These are phyloP conservation scores for Chamaetylas fuelleborni DNA, from an alignment of 2,113 vertebrate species.

Conservation along the genomic window DNA sequence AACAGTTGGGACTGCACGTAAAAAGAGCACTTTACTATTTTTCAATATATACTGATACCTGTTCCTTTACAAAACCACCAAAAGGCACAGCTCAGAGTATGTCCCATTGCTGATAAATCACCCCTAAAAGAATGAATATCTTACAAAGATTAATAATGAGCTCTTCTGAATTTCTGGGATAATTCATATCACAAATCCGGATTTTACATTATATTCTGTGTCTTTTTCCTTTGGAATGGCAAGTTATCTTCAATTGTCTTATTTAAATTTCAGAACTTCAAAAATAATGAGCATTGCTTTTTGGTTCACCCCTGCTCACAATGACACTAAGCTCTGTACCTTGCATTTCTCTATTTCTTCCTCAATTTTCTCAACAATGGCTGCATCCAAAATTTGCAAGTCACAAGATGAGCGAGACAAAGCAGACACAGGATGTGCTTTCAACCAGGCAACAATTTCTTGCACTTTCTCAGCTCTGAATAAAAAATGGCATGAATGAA, in stretches of 20 bases:
- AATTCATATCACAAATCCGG: neutral
- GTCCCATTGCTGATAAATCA: neutral
- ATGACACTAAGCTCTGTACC: constrained; percentile 62
- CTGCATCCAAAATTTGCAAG: constrained; percentile 85
- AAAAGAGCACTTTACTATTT: neutral
- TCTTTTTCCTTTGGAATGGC: neutral
- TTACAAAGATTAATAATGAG: neutral
- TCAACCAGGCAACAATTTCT: constrained; percentile 86
- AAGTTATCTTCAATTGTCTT: neutral
- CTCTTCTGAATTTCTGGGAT: neutral
- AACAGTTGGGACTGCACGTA: neutral
- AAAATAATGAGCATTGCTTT: neutral
- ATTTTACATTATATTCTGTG: neutral
- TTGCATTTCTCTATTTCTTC: constrained; percentile 87
- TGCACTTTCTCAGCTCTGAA: constrained; percentile 85
- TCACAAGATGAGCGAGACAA: constrained; percentile 86
- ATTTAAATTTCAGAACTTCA: neutral
- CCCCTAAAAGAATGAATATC: neutral
- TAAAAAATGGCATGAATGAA: constrained; percentile 30
- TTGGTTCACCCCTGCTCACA: neutral
- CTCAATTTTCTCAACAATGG: constrained; percentile 87
- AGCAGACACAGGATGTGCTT: constrained; percentile 84
- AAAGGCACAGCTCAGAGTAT: neutral
- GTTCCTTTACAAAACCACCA: neutral
- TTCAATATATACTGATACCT: neutral